These are phyloP conservation scores for Philaenus spumarius DNA, from an alignment of 1,140 invertebrate genomes.

Conservation along the genomic window DNA sequence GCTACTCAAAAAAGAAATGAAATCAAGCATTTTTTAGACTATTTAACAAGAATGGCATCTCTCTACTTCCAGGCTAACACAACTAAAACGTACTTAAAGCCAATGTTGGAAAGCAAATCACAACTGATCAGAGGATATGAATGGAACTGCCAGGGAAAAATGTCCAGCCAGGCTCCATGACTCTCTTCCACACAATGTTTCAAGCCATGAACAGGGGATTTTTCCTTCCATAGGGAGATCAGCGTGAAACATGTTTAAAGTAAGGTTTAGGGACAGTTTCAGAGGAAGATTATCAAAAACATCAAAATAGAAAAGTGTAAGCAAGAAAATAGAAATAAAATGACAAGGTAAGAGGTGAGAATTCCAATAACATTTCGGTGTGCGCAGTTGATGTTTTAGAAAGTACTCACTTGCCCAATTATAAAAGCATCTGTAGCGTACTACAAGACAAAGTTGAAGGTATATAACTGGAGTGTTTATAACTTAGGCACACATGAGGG, in stretches of 20 bases:
- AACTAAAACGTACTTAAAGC: constrained; percentile 1
- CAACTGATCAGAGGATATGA: constrained; percentile 7
- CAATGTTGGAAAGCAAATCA: constrained; percentile 12
- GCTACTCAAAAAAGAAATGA: constrained; percentile 7
- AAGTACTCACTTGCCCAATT: constrained; percentile 36
- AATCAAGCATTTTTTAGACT: constrained; percentile 2
- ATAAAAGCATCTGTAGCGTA: constrained; percentile 38
- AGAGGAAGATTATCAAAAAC: constrained; percentile 23
- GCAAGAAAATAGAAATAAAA: constrained; percentile 25
- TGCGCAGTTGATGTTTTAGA: constrained; percentile 36
- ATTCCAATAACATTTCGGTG: constrained; percentile 25
- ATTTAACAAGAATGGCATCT: constrained; percentile 1
- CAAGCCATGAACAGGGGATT: constrained; percentile 5
- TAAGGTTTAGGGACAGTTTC: constrained; percentile 12
- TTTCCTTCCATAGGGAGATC: constrained; percentile 12
- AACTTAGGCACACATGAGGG: constrained; percentile 34
- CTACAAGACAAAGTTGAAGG: constrained; percentile 40
- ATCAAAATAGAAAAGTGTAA: constrained; percentile 26
- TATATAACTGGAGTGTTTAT: constrained; percentile 42
- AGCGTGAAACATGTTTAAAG: constrained; percentile 12
- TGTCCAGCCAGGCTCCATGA: background rate
- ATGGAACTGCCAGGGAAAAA: constrained; percentile 10
- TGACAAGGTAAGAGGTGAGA: constrained; percentile 26
- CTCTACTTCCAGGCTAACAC: background rate
- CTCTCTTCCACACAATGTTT: background rate